Evolutionary conservation across 2,888 invertebrate species (phyloP).

Genomic region (Napeogenes sylphis): DNA sequence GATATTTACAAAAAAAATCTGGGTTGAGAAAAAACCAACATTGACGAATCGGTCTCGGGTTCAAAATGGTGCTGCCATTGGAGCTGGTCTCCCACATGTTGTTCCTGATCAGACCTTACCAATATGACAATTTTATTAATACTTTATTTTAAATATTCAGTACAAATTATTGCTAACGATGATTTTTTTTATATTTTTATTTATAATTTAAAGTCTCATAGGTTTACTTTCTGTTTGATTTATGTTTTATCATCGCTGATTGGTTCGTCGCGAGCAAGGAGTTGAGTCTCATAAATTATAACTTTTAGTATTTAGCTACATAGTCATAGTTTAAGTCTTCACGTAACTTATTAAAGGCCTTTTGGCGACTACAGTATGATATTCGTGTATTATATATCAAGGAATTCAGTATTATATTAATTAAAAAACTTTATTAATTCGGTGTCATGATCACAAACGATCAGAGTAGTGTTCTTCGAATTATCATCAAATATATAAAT

Average conservation of each 20-base stretch:
- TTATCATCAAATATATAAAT: not conserved
- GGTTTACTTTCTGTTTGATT: slow-evolving; percentile 6
- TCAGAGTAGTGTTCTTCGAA: too few species aligned
- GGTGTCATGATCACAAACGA: too few species aligned
- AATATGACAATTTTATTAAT: slow-evolving; percentile 25
- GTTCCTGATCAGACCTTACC: slow-evolving; percentile 11
- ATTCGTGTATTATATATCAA: slow-evolving; percentile 29
- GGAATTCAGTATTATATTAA: slow-evolving; percentile 44
- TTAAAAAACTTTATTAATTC: slow-evolving; percentile 7
- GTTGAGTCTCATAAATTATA: slow-evolving; percentile 57
- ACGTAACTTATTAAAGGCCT: slow-evolving; percentile 38
- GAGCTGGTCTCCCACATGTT: slow-evolving; percentile 23
- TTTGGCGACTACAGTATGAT: slow-evolving; percentile 41
- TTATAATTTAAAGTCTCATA: slow-evolving; percentile 22
- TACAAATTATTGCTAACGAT: slow-evolving; percentile 48
- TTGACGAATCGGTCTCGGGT: not conserved
- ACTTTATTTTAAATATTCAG: slow-evolving; percentile 37
- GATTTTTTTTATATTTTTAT: slow-evolving; percentile 19
- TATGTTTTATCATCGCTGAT: too few species aligned
- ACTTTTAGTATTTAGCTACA: slow-evolving; percentile 44
- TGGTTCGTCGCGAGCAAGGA: slow-evolving; percentile 30
- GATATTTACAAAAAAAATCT: not conserved
- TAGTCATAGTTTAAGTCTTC: slow-evolving; percentile 54
- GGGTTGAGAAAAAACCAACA: not conserved
- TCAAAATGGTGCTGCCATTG: not conserved